A percentile compares a stretch with the other conserved stretches of the same genome.
phyloP scores from a whole-genome alignment of 2,113 vertebrate species.

The Pipa parva region DNA sequence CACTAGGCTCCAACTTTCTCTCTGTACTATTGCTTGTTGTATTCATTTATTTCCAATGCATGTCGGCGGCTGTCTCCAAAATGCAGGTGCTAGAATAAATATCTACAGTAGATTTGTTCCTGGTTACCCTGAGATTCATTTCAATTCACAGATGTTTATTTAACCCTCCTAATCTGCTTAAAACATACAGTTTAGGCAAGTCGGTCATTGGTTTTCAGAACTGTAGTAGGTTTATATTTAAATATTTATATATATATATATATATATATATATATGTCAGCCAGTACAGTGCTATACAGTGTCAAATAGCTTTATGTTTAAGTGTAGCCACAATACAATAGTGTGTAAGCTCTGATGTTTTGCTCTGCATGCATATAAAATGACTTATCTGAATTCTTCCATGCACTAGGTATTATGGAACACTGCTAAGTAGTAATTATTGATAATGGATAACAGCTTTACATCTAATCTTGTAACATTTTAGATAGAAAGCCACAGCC shows the following conservation, averaged over 20 bases:
- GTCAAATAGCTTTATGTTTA: too few relatives aligned
- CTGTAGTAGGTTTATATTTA: too few relatives aligned
- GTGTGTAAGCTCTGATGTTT: too few relatives aligned
- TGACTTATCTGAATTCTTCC: too few relatives aligned
- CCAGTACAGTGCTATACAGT: too few relatives aligned
- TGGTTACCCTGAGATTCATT: conserved; percentile 9
- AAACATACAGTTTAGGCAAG: background rate
- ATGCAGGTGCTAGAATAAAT: background rate
- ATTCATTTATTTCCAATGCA: background rate
- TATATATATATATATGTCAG: too few relatives aligned
- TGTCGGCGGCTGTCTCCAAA: background rate
- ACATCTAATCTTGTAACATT: background rate
- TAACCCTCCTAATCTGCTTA: background rate
- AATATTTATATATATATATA: too few relatives aligned
- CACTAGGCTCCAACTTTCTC: too few relatives aligned
- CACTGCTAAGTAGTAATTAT: background rate
- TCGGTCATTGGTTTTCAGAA: background rate
- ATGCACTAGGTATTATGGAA: too few relatives aligned
- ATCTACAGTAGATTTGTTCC: background rate
- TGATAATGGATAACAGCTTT: background rate
- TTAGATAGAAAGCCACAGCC: background rate
- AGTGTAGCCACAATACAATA: too few relatives aligned
- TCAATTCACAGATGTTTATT: conserved; percentile 14
- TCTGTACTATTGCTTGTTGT: background rate
- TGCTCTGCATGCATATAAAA: too few relatives aligned